A percentile compares a stretch with the other conserved stretches of the same genome.
phyloP scores from a whole-genome alignment of 2,797 vertebrate species.

The Tiaroga cobitis region DNA sequence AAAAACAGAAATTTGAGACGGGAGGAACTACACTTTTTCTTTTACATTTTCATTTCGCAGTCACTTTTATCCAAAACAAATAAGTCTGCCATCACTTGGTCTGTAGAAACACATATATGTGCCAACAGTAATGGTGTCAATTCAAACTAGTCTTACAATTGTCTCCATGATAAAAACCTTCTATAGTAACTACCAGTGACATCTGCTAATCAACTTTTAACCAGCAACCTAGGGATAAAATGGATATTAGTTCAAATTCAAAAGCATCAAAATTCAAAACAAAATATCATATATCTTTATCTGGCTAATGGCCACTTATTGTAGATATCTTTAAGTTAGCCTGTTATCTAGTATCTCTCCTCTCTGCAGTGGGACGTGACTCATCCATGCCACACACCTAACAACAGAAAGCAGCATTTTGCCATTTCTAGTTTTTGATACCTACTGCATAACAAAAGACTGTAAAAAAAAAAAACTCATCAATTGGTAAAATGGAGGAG shows the following conservation, averaged over 20 bases:
- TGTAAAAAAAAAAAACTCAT: background rate
- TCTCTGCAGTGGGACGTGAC: conserved; percentile 25
- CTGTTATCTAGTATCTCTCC: conserved; percentile 32
- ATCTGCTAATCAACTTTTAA: background rate
- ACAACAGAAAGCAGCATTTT: conserved; percentile 34
- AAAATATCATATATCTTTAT: background rate
- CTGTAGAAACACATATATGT: background rate
- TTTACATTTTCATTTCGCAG: background rate
- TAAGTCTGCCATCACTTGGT: background rate
- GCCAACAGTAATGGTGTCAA: background rate
- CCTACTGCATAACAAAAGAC: background rate
- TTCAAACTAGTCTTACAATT: background rate
- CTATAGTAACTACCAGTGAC: background rate
- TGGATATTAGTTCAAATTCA: background rate
- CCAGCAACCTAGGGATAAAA: background rate
- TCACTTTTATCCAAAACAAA: background rate
- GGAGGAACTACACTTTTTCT: background rate
- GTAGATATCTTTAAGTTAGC: background rate
- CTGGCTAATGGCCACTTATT: conserved; percentile 11
- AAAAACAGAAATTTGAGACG: background rate
- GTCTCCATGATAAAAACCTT: background rate
- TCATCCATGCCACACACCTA: background rate
- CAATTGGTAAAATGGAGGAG: background rate
- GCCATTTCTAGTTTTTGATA: background rate
- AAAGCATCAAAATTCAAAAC: background rate